Conservation (phyloP, 2,797 vertebrate genomes). For the Tolypeutes matacus region DNA sequence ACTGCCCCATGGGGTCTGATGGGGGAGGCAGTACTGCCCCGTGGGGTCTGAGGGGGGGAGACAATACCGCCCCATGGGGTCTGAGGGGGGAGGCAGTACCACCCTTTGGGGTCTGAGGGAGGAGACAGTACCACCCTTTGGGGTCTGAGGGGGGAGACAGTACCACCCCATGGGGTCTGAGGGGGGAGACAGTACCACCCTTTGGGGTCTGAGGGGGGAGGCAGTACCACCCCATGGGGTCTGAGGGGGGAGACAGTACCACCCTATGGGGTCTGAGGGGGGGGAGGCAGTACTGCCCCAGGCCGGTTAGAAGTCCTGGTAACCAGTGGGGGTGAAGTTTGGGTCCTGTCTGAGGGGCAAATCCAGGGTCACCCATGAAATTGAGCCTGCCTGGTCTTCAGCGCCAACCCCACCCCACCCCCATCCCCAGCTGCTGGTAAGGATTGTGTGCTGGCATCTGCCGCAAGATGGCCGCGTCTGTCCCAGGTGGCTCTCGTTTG, state of each 20-base stretch:
- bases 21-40: no score
- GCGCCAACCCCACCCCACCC: neutral
- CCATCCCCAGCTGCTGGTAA: neutral
- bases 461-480: neutral
- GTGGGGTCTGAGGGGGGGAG: no score
- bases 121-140: no score
- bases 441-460: rapidly evolving
- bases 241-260: no score
- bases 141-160: no score
- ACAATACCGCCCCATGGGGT: no score
- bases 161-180: no score
- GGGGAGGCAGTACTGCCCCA: neutral
- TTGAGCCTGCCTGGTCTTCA: neutral
- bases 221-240: no score
- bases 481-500: neutral
- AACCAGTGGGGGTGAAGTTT: neutral
- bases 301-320: neutral
- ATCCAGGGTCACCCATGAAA: neutral
- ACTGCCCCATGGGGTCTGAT: no score
- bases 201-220: neutral
- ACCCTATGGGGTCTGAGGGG: neutral
- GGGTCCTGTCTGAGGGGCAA: neutral
- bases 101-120: no score
- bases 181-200: no score
- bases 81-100: no score